These are phyloP conservation scores for Automeris io DNA, from an alignment of 2,888 invertebrate species.

Conservation along the genomic window DNA sequence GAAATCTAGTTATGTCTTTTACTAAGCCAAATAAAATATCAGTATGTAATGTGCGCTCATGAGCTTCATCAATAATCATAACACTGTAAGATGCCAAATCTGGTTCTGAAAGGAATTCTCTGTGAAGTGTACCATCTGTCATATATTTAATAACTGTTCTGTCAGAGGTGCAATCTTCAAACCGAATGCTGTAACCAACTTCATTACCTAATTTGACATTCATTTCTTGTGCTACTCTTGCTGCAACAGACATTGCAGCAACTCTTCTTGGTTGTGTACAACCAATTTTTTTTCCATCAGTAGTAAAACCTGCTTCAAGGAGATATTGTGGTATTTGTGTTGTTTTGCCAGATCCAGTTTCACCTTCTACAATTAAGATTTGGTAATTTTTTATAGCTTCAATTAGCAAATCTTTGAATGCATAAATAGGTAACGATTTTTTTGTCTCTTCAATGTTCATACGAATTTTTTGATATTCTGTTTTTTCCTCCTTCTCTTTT, in stretches of 20 bases:
- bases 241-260: conserved; percentile 99
- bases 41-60: conserved; percentile 98
- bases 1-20: conserved; percentile 94
- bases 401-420: conserved; percentile 92
- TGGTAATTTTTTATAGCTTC: conserved; percentile 93
- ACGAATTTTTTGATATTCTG: conserved; percentile 80
- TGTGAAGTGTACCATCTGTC: conserved; percentile 98
- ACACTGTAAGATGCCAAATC: conserved; percentile 97
- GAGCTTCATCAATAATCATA: conserved; percentile 99
- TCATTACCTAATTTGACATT: conserved; percentile 95
- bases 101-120: conserved; percentile 98
- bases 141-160: conserved; percentile 98
- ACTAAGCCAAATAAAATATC: conserved; percentile 98
- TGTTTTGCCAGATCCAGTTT: conserved; percentile 99
- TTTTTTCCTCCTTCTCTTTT: conserved; percentile 79
- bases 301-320: conserved; percentile 93
- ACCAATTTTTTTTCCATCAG: conserved; percentile 91
- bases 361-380: conserved; percentile 96
- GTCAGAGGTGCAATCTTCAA: conserved; percentile 99
- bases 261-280: conserved; percentile 98
- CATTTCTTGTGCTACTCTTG: conserved; percentile 99
- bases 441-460: conserved; percentile 94
- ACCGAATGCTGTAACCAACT: conserved; percentile 94
- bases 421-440: conserved; percentile 94
- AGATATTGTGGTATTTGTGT: conserved; percentile 99